Conservation (phyloP, 2,797 vertebrate genomes). For the Cyprinella venusta region DNA sequence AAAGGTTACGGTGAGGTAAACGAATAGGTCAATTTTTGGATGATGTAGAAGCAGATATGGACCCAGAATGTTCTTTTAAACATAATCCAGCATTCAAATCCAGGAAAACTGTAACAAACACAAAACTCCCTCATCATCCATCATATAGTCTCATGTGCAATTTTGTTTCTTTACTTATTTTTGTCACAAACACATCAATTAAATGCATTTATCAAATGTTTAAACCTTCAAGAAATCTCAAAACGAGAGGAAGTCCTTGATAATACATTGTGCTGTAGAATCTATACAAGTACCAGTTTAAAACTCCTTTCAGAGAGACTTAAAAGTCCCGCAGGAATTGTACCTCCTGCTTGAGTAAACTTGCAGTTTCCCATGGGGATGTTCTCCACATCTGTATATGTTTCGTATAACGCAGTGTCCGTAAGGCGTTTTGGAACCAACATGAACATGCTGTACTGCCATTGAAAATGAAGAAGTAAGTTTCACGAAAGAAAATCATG, state of each 20-base stretch:
- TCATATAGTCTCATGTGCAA: slow-evolving; percentile 39
- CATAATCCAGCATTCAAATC: slow-evolving; percentile 9
- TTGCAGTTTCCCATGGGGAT: slow-evolving; percentile 20
- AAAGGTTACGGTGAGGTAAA: neutral
- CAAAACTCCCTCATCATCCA: slow-evolving; percentile 32
- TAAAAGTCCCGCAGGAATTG: slow-evolving; percentile 13
- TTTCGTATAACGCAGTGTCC: neutral
- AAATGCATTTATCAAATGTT: slow-evolving; percentile 41
- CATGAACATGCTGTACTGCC: slow-evolving; percentile 26
- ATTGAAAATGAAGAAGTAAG: neutral
- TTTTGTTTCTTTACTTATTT: slow-evolving; percentile 15
- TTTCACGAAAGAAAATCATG: slow-evolving; percentile 36
- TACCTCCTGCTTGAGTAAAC: slow-evolving; percentile 34
- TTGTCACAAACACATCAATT: slow-evolving; percentile 41
- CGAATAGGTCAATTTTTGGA: neutral
- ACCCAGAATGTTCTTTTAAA: neutral
- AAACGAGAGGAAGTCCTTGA: slow-evolving; percentile 6
- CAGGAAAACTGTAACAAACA: slow-evolving; percentile 26
- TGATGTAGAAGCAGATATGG: neutral
- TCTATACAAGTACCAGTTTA: slow-evolving; percentile 31
- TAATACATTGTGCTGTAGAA: slow-evolving; percentile 48
- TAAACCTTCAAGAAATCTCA: slow-evolving; percentile 29
- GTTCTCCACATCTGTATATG: slow-evolving; percentile 19
- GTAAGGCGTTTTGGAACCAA: slow-evolving; percentile 18
- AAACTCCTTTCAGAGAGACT: slow-evolving; percentile 35